Base-by-base conservation (phyloP, 2,888 invertebrate species). In the Ethmia dodecea region DNA sequence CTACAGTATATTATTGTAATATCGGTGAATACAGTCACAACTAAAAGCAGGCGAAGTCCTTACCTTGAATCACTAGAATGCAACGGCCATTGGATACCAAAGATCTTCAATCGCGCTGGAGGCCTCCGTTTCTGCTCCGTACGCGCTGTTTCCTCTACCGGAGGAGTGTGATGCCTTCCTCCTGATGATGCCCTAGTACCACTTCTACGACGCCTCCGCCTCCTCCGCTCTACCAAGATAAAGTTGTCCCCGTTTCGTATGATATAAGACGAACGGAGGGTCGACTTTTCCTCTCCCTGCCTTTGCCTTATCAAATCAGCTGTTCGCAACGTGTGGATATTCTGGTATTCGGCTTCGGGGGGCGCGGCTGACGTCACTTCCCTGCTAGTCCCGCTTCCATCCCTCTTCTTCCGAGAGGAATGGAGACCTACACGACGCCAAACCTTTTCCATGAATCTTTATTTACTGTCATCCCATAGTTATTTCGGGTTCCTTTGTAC, bases 351-450 rank as follows among this genome's bases (percentile, higher is more conserved):
- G n/a, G 72, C 83, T 45, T 86, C 86, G 27, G 64, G 75, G 13
- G 78, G 77, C 14, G 78, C 81, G 16, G 71, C 49, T 48, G 74
- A 49, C 48, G 76, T 72, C 66, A 73, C 78, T 71, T 86, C 83
- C 47, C 55, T 67, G 55, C 84, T 84, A 52, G 83, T 77, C 46
- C 84, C 86, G 58, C 84, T 86, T 76, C 86, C 86, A 75, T 86
- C 86, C 79, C 86, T 81, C 78, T 87, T 87, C 73, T 86, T 86
- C 37, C 86, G 86, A 72, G 87, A 86, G 79, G 87, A 86, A 79
- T 86, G 87, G 75, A 87, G 86, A 67, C 87, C 87, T 52, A 87
- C 86, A 51, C 86, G 74, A 70, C 86, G 83, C 86, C 86, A 86
- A 80, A 87, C 86, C 73, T 86, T 87, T 86, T 87, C 86, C 87